phyloP scores from a whole-genome alignment of 1,140 invertebrate species.

The Charaxes varanes region DNA sequence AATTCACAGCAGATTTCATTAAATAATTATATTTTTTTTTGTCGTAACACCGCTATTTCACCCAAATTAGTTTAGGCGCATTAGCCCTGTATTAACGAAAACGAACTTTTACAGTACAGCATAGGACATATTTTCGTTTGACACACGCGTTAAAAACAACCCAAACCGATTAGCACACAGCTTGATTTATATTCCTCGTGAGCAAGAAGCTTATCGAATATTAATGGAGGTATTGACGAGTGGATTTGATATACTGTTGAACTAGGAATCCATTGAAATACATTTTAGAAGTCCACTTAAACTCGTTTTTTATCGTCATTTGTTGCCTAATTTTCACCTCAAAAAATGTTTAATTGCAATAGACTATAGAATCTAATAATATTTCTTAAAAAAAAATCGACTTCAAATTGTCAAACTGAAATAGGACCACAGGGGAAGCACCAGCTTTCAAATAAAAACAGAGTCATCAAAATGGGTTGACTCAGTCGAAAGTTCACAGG shows the following conservation, averaged over 20 bases:
- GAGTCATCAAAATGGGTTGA: too few species aligned
- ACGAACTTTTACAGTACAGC: not conserved
- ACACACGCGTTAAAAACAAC: not conserved
- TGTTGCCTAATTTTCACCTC: slow-evolving; percentile 12
- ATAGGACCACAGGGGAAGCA: too few species aligned
- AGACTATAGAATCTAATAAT: too few species aligned
- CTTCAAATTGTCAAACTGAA: too few species aligned
- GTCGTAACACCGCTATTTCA: not conserved
- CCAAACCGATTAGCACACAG: slow-evolving; percentile 13
- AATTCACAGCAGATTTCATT: not conserved
- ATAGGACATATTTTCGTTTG: not conserved
- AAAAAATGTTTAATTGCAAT: too few species aligned
- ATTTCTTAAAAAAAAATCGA: too few species aligned
- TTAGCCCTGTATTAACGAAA: not conserved
- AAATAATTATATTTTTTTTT: not conserved
- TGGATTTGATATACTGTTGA: slow-evolving; percentile 15
- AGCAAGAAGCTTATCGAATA: slow-evolving; percentile 10
- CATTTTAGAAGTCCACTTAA: slow-evolving; percentile 11
- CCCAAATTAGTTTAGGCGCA: too few species aligned
- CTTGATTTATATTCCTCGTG: slow-evolving; percentile 16
- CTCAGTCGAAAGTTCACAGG: too few species aligned
- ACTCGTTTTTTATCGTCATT: slow-evolving; percentile 8
- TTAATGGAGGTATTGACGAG: slow-evolving; percentile 10
- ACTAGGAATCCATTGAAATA: slow-evolving; percentile 11
- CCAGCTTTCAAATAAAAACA: too few species aligned